These are phyloP conservation scores for Cryptoprocta ferox DNA, from an alignment of 2,797 vertebrate species.

Conservation along the genomic window DNA sequence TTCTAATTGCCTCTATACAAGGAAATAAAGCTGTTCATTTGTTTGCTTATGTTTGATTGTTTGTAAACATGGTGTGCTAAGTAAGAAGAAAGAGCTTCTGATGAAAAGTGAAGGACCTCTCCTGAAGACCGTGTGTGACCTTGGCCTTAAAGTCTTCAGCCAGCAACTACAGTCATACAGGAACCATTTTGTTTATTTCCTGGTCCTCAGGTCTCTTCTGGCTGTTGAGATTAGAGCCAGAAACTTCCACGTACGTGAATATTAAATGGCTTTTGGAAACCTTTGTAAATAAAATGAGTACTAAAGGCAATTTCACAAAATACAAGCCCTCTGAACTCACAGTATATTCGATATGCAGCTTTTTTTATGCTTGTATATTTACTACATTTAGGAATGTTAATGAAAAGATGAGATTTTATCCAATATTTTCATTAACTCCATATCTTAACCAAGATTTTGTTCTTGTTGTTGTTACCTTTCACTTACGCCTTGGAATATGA, in stretches of 20 bases:
- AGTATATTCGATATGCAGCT: not conserved
- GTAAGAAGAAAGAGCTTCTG: not conserved
- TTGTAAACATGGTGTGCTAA: not conserved
- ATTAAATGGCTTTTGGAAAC: not conserved
- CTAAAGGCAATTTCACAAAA: not conserved
- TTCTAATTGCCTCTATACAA: not conserved
- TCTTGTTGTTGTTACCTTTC: not conserved
- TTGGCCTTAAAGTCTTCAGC: not conserved
- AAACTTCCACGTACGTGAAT: not conserved
- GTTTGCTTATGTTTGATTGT: not conserved
- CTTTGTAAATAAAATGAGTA: not conserved
- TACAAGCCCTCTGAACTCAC: not conserved
- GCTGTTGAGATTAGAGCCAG: not conserved
- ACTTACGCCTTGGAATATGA: not conserved
- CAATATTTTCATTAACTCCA: not conserved
- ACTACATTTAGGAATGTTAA: not conserved
- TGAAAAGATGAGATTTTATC: not conserved
- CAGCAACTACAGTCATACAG: not conserved
- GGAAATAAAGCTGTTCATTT: not conserved
- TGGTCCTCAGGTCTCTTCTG: not conserved
- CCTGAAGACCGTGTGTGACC: not conserved
- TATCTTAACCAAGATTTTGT: not conserved
- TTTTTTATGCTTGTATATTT: not conserved
- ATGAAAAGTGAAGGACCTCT: not conserved
- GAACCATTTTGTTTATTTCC: not conserved